Base-by-base conservation (phyloP, 1,140 invertebrate genomes). In the Hypsibius dujardini region DNA sequence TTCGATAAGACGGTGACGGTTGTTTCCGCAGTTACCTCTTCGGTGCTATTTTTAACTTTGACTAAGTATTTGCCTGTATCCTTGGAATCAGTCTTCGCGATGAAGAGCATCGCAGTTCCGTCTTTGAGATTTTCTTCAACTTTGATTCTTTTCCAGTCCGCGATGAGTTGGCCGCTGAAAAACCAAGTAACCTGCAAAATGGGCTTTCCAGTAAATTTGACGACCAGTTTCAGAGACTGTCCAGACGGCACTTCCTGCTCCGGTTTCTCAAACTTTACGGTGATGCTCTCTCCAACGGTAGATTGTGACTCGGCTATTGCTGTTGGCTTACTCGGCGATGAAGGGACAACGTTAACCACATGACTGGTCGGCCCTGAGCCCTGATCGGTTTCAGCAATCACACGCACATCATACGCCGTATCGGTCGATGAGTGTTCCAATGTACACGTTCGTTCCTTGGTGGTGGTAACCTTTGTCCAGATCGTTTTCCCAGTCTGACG, bases 401-500 rank as follows among this genome's bases (percentile, higher is more conserved):
- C 42, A 3, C 42, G 42, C 3, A 67, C 12, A 42, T 67, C 12
- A 42, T 67, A 67, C 7, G 12, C 42, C 3, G 62, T 67, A 42
- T 42, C 42, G 45, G 62, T 3, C 45, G 7, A 7, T 45, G 45
- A 42, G 12, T 67, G 12, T 42, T 67, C 62, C 62, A 67, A 12
- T 7, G 62, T 67, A n/a, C 50, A 56, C 7, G 7, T 56, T n/a
- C n/a, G 7, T 67, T 15, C 62, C 12, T 12, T 15, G 12, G 42
- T 45, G 12, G 62, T 67, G 12, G 62, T 67, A 42, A 67, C 62
- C 42, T 67, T 67, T 42, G 12, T 12, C 62, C 62, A 67, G 12
- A 67, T 42, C 12, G 62, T 67, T 45, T 42, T 67, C 42, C 12
- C 45, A 12, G 42, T 45, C 62, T 7, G 12, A 15, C 62, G 87